Conservation (phyloP, 2,113 vertebrate genomes). For the Nipponia nippon region DNA sequence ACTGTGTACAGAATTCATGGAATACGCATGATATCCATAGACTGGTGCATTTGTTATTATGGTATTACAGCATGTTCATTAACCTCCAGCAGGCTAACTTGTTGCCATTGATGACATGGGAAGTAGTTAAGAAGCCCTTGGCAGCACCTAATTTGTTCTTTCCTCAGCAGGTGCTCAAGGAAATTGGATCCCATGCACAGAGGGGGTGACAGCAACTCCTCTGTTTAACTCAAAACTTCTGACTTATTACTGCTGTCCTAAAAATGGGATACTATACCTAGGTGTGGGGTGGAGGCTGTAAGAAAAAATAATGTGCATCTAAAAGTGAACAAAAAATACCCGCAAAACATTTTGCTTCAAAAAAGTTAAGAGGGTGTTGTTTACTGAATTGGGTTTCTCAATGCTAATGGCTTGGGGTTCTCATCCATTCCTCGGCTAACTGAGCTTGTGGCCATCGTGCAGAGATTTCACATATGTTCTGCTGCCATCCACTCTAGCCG, state of each 20-base stretch:
- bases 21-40: not conserved
- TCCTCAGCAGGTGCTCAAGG: slow-evolving; percentile 41
- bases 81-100: slow-evolving; percentile 53
- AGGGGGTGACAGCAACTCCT: slow-evolving; percentile 11
- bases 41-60: not conserved
- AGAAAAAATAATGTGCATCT: not conserved
- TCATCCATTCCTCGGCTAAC: not conserved
- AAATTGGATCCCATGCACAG: slow-evolving; percentile 24
- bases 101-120: slow-evolving; percentile 45
- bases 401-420: not conserved
- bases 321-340: not conserved
- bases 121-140: slow-evolving; percentile 51
- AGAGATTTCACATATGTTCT: not conserved
- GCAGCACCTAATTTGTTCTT: slow-evolving; percentile 54
- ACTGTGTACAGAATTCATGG: not conserved
- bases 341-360: not conserved
- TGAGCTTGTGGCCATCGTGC: not conserved
- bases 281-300: not conserved
- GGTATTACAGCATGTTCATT: slow-evolving; percentile 34
- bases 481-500: not conserved
- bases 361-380: not conserved
- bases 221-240: slow-evolving; percentile 23
- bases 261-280: not conserved
- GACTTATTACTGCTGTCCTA: slow-evolving; percentile 12
- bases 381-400: not conserved